These are phyloP conservation scores for Melitaea cinxia DNA, from an alignment of 1,140 invertebrate species.

Conservation along the genomic window DNA sequence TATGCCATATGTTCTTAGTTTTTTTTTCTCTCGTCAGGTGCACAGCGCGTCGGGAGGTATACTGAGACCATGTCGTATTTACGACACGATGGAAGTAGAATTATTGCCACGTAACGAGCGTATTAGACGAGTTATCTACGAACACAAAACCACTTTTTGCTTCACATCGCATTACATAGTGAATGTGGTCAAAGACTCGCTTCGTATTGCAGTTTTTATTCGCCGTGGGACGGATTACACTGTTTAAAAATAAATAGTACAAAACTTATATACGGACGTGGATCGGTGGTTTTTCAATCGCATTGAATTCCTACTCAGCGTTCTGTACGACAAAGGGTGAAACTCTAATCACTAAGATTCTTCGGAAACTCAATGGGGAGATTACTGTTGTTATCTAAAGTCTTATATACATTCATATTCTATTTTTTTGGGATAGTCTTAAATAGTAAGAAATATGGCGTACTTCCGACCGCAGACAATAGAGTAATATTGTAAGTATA, in stretches of 20 bases:
- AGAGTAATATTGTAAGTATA: too few relatives aligned
- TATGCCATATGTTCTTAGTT: neutral
- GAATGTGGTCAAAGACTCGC: conserved; percentile 43
- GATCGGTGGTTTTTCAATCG: too few relatives aligned
- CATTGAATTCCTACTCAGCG: too few relatives aligned
- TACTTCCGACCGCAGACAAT: too few relatives aligned
- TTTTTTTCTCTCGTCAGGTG: conserved; percentile 7
- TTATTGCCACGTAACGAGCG: conserved; percentile 46
- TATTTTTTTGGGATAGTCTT: too few relatives aligned
- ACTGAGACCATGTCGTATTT: conserved; percentile 24
- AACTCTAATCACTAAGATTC: too few relatives aligned
- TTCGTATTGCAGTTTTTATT: conserved; percentile 37
- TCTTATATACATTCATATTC: too few relatives aligned
- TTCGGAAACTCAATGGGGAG: too few relatives aligned
- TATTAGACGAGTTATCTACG: conserved; percentile 45
- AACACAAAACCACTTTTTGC: conserved; percentile 54
- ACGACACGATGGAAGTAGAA: conserved; percentile 29
- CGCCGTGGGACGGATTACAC: conserved; percentile 23
- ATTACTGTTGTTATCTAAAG: too few relatives aligned
- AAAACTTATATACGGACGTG: neutral
- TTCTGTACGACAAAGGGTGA: too few relatives aligned
- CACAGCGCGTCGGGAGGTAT: conserved; percentile 9
- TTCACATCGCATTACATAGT: conserved; percentile 34
- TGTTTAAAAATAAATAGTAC: conserved; percentile 16
- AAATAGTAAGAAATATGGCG: too few relatives aligned